Conservation (phyloP, 2,888 invertebrate species). For the Pachliopta kotzebuea region DNA sequence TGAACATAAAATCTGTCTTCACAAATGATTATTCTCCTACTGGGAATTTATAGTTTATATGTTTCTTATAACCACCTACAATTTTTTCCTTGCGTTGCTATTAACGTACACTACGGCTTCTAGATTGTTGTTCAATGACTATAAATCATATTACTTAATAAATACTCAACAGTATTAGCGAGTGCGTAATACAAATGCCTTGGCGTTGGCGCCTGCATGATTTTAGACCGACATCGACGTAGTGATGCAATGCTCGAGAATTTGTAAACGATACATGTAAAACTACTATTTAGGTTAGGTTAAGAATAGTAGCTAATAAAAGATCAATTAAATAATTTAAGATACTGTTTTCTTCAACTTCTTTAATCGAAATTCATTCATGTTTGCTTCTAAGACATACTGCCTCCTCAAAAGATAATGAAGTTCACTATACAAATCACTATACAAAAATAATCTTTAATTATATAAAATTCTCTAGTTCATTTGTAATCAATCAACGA, state of each 20-base stretch:
- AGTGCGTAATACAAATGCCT: slow-evolving; percentile 20
- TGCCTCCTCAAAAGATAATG: background rate
- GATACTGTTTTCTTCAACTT: background rate
- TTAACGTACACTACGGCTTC: slow-evolving; percentile 13
- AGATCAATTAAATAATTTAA: slow-evolving; percentile 2
- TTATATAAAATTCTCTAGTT: background rate
- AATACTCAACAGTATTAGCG: slow-evolving; percentile 5
- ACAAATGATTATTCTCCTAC: no score
- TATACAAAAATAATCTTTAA: background rate
- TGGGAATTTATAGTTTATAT: no score
- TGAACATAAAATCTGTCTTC: no score
- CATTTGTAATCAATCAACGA: slow-evolving; percentile 2
- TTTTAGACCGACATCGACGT: slow-evolving; percentile 7
- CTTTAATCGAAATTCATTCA: no score
- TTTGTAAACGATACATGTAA: slow-evolving; percentile 7
- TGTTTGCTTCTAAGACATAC: no score
- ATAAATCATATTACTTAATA: slow-evolving; percentile 24
- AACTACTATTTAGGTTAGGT: background rate
- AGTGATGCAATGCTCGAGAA: slow-evolving; percentile 21
- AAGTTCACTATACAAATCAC: background rate
- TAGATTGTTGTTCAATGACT: slow-evolving; percentile 20
- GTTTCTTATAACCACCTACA: no score
- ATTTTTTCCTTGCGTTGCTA: background rate
- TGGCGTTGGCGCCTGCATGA: slow-evolving; percentile 14
- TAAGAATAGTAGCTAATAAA: background rate